Evolutionary conservation across 2,888 invertebrate species (phyloP).

Genomic region (Petrolisthes cinctipes): DNA sequence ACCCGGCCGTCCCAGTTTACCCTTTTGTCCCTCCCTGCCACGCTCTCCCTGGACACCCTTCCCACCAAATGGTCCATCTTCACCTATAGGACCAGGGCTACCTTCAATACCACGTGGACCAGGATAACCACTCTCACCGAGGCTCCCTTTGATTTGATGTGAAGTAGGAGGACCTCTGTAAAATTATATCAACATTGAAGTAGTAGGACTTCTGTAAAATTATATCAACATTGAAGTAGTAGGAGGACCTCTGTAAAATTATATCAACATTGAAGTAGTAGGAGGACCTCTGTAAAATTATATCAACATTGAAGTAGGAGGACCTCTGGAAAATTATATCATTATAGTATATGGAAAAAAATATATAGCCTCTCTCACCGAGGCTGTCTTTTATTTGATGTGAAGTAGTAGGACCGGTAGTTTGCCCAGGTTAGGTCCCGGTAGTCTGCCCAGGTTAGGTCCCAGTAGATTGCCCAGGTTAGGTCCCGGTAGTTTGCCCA

Average conservation of each 20-base stretch:
- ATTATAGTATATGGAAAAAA: too few relatives aligned
- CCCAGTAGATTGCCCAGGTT: too few relatives aligned
- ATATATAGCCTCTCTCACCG: too few relatives aligned
- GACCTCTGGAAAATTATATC: too few relatives aligned
- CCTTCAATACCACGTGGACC: slow-evolving; percentile 50
- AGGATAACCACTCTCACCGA: slow-evolving; percentile 54
- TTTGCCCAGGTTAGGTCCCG: too few relatives aligned
- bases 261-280: not conserved
- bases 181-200: not conserved
- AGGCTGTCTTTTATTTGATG: too few relatives aligned
- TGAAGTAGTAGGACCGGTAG: too few relatives aligned
- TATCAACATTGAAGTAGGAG: too few relatives aligned
- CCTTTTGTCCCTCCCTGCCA: slow-evolving; percentile 65
- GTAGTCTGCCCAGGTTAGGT: too few relatives aligned
- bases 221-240: not conserved
- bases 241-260: not conserved
- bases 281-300: not conserved
- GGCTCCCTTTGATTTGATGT: not conserved
- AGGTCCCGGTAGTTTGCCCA: too few relatives aligned
- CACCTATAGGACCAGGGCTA: slow-evolving; percentile 28
- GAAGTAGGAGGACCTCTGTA: not conserved
- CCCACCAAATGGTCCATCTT: slow-evolving; percentile 59
- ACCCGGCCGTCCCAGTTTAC: slow-evolving; percentile 65
- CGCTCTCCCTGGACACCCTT: slow-evolving; percentile 66
- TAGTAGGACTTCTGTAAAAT: not conserved